Evolutionary conservation across 2,888 invertebrate genomes (phyloP).

Genomic region (Cephus rjabovi): DNA sequence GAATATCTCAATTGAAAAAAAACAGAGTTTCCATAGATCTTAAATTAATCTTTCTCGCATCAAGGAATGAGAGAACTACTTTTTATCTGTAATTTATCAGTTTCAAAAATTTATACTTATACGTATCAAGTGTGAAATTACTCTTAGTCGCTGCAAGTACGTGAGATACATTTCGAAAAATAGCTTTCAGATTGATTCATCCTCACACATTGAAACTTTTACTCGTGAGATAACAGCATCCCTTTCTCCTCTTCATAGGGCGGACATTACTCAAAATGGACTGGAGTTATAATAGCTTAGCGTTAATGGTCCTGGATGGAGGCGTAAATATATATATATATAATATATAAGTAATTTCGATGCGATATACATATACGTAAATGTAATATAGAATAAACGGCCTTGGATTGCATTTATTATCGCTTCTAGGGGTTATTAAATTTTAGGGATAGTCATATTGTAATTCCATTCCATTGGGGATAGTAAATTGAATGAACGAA

Average conservation of each 20-base stretch:
- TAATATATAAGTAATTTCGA: neutral
- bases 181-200: too few species aligned
- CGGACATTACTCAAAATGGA: neutral
- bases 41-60: too few species aligned
- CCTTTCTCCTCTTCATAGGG: neutral
- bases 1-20: too few species aligned
- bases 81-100: too few species aligned
- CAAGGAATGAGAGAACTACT: too few species aligned
- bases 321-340: neutral
- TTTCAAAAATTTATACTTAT: too few species aligned
- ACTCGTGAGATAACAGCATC: neutral
- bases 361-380: neutral
- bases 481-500: neutral
- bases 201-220: too few species aligned
- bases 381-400: neutral
- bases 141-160: too few species aligned
- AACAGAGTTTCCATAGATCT: too few species aligned
- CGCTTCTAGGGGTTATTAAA: neutral
- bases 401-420: neutral
- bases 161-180: too few species aligned
- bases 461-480: neutral
- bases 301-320: neutral
- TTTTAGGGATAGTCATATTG: neutral
- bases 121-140: too few species aligned
- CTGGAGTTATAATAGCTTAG: neutral